Evolutionary conservation across 2,113 vertebrate species (phyloP), one percentile per base, ranked within the genome.

Genomic region (Otocyon megalotis): DNA sequence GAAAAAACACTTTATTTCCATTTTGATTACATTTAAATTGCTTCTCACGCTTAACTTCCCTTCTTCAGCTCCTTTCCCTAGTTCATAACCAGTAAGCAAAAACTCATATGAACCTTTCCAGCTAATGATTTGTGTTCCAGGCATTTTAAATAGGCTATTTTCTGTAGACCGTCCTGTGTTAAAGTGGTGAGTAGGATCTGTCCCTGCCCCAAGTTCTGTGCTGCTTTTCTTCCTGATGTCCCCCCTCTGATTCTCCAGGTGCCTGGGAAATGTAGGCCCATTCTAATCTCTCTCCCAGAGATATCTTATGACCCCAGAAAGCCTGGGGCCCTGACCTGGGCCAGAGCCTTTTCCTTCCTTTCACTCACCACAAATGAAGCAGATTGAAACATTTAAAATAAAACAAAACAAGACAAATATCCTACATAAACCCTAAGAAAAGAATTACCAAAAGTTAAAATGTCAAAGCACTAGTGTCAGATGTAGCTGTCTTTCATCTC

Each of bases 21-120:
- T 90, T 91, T 89, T 77, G 14, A 56, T 93, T 86, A 32, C 12
- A 72, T 69, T 94, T 60, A 67, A 96, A 65, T 94, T 69, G 53
- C 37, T 94, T 76, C 28, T 88, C 24, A 22, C 5, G n/a, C 28
- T 63, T 71, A 69, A 11, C 13, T 50, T 88, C 67, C 10, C 37
- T 93, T 76, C 28, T 30, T 82, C 32, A 15, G 4, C 17, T 35
- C 30, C 26, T 97, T 90, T 93, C 5, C 37, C 37, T 94, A 28
- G 16, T 77, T 37, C 58, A 89, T 37, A 80, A 56, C 10, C 13
- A 72, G 22, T 92, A 58, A 19, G 0, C 7, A 56, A 85, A 94
- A 72, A 62, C 7, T 15, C 84, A 3, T 20, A 2, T 56, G 20
- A 14, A 60, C 15, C 1, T 84, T 76, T 67, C 28, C 3, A 82